Percentiles rank a stretch among this genome's conserved stretches.
These are phyloP conservation scores for Kradibia gibbosae DNA, from an alignment of 1,140 invertebrate species.

Conservation along the genomic window DNA sequence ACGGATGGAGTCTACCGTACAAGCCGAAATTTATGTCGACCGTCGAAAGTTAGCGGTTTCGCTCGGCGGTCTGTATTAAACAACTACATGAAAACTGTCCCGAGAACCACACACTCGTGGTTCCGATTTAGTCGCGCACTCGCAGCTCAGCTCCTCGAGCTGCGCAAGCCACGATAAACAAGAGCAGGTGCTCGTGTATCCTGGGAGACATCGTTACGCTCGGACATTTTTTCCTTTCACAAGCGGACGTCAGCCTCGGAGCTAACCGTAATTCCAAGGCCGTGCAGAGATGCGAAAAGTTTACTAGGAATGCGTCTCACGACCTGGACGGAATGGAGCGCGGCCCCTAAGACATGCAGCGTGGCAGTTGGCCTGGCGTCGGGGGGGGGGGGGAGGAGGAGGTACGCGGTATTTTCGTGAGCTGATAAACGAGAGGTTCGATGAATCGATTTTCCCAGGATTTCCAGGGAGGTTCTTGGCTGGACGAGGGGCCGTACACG, in stretches of 20 bases:
- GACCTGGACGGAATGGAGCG: neutral
- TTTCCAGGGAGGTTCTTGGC: neutral
- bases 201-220: neutral
- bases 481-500: neutral
- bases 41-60: neutral
- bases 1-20: neutral
- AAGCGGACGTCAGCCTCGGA: neutral
- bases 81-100: neutral
- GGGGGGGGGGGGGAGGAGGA: neutral
- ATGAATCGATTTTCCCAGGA: neutral
- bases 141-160: neutral
- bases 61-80: neutral
- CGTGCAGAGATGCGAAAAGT: too few relatives aligned
- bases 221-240: neutral
- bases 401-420: neutral
- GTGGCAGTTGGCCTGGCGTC: too few relatives aligned
- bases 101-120: neutral
- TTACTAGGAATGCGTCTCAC: too few relatives aligned
- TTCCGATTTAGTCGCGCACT: neutral
- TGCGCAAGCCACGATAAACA: slow-evolving; percentile 51
- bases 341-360: neutral
- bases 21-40: neutral
- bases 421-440: slow-evolving; percentile 19
- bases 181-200: slow-evolving; percentile 56
- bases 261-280: neutral